Evolutionary conservation across 2,113 vertebrate genomes (phyloP).

Genomic region (Myodes glareolus): DNA sequence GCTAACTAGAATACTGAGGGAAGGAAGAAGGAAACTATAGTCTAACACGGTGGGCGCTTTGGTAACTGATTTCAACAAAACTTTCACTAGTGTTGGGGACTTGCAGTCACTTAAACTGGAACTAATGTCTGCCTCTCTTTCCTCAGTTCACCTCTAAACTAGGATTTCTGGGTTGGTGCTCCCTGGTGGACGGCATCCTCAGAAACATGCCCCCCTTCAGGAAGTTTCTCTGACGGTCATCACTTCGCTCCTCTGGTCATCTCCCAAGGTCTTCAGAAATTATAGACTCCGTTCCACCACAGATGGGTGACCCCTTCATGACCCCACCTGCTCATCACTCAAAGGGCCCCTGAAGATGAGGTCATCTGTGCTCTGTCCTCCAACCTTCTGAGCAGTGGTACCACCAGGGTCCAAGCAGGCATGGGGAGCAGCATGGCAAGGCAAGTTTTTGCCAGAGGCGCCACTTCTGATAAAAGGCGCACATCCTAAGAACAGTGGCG

Average conservation of each 20-base stretch:
- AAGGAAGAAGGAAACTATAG: fast-evolving
- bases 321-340: neutral
- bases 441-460: neutral
- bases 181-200: fast-evolving
- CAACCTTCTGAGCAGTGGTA: neutral
- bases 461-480: neutral
- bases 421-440: neutral
- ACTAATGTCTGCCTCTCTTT: neutral
- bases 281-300: neutral
- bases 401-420: neutral
- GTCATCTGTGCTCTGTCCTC: neutral
- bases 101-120: no score
- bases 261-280: neutral
- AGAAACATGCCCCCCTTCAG: fast-evolving
- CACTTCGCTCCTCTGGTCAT: no score
- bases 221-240: neutral
- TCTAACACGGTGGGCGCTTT: fast-evolving
- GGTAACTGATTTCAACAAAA: fast-evolving
- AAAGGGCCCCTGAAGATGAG: neutral
- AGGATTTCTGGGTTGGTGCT: neutral
- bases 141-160: fast-evolving
- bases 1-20: fast-evolving
- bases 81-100: fast-evolving
- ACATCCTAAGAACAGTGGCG: fast-evolving
- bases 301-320: neutral